Base-by-base conservation (phyloP, 2,888 invertebrate species). In the Eupeodes latifasciatus region DNA sequence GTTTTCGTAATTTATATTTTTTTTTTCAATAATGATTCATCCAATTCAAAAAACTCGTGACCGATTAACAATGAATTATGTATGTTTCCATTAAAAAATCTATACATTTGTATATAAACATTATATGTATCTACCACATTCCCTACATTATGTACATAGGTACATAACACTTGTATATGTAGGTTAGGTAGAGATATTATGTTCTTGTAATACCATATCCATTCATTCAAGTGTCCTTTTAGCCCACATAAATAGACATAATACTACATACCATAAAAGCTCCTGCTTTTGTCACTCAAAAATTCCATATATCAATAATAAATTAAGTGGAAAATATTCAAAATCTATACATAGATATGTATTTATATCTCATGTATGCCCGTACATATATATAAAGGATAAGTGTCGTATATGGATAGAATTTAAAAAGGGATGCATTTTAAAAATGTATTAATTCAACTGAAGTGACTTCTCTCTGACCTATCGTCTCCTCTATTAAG, bases 361-460 rank as follows among this genome's bases (percentile, higher is more conserved):
- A 9, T 7, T 10, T 11, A 19, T n/a, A 16, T 47, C 2, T 4
- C 19, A 19, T 12, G 19, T 16, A 44, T 64, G 19, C 10, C 19
- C 4, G 64, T 47, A 47, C 4, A n/a, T 27, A 12, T 57, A 10
- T 3, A 40, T 40, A 40, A 40, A 9, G 40, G 40, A 40, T 40
- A 40, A 40, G 9, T 40, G 6, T 40, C 40, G 40, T 40, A 40
- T 27, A 16, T n/a, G 66, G 49, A 66, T 66, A 14, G 49, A 27
- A 49, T 49, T 47, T 66, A 49, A 9, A 27, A 66, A 66, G 27
- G 66, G 27, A 47, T 36, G n/a, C 12, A 36, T 47, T 66, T 47
- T 66, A 66, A 59, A 78, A 75, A 76, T 82, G n/a, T 19, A 59
- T 71, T 86, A 79, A 86, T 82, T 66, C 79, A 86, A 57, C 75